Conservation (phyloP, 2,888 invertebrate genomes). For the Plebejus argus region DNA sequence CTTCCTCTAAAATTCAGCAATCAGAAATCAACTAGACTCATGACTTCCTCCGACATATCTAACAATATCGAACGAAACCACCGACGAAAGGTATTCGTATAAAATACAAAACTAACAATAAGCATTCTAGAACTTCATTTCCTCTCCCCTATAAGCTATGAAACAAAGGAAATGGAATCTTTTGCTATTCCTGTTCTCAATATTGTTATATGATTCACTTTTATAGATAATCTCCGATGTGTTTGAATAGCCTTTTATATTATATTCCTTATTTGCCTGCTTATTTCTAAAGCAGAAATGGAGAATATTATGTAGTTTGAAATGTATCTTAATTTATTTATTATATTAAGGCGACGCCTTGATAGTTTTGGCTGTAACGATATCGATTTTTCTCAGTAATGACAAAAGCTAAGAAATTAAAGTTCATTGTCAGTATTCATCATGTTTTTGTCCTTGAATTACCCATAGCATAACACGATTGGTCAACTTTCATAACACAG, state of each 20-base stretch:
- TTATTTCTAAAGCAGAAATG: not conserved
- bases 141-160: slow-evolving; percentile 8
- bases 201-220: not conserved
- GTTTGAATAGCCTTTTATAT: not conserved
- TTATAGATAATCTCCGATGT: not conserved
- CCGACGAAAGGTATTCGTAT: not conserved
- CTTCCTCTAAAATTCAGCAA: too few species aligned
- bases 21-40: too few species aligned
- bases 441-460: too few species aligned
- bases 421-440: too few species aligned
- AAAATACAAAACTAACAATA: slow-evolving; percentile 8
- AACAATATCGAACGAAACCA: not conserved
- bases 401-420: too few species aligned
- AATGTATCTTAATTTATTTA: not conserved
- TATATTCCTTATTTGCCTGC: not conserved
- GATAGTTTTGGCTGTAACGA: too few species aligned
- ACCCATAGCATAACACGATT: too few species aligned
- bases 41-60: too few species aligned
- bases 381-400: too few species aligned
- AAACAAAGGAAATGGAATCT: slow-evolving; percentile 14
- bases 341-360: too few species aligned
- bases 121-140: slow-evolving; percentile 1
- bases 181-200: not conserved
- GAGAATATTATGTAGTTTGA: not conserved
- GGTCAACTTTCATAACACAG: too few species aligned